Percentiles rank a stretch among this genome's conserved stretches.
Evolutionary conservation across 2,888 invertebrate genomes (phyloP).

Genomic region (Eutolmus rufibarbis): DNA sequence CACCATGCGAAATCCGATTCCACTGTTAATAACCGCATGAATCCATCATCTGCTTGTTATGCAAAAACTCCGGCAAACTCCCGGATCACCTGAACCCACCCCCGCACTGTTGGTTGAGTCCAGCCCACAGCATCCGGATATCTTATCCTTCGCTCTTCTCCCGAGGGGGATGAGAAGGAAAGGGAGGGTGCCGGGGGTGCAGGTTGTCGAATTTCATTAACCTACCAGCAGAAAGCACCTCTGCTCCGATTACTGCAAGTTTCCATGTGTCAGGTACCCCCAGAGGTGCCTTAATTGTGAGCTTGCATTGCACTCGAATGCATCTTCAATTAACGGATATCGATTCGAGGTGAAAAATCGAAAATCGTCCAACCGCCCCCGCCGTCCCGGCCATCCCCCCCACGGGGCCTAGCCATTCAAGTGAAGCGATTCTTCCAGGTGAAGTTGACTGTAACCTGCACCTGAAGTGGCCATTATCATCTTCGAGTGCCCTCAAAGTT

Average conservation of each 20-base stretch:
- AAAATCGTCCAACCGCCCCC: neutral
- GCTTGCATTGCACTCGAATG: constrained; percentile 27
- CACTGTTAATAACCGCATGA: neutral
- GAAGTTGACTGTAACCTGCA: constrained; percentile 21
- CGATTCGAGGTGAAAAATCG: constrained; percentile 21
- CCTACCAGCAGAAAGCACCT: neutral
- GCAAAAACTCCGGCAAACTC: neutral
- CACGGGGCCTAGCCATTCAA: neutral
- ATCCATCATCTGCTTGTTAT: neutral
- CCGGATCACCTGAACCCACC: neutral
- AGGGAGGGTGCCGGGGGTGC: neutral
- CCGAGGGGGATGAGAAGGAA: neutral
- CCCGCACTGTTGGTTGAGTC: neutral
- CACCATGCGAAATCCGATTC: neutral
- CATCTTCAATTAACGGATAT: constrained; percentile 34
- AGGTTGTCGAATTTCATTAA: constrained; percentile 24
- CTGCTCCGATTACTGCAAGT: neutral
- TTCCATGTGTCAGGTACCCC: neutral
- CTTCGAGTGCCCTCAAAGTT: constrained; percentile 10
- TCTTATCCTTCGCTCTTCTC: neutral
- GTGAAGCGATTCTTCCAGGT: neutral
- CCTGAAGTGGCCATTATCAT: constrained; percentile 38
- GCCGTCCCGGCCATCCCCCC: neutral
- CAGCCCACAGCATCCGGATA: neutral
- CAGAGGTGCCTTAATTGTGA: constrained; percentile 19